Evolutionary conservation across 2,797 vertebrate genomes (phyloP).

Genomic region (Morelia viridis): DNA sequence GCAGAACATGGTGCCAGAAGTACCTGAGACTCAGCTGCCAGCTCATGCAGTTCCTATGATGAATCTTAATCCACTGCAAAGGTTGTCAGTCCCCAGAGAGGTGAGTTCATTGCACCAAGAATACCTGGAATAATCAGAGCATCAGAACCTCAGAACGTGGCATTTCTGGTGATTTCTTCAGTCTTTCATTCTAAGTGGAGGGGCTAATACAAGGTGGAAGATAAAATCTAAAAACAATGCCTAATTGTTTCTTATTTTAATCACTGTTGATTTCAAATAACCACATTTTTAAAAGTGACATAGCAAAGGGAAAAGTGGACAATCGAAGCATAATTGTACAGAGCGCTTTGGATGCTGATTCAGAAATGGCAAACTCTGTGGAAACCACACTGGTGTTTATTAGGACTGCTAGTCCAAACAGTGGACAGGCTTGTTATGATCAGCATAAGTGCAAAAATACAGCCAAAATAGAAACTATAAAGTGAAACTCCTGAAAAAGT

Average conservation of each 20-base stretch:
- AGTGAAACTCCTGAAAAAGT: not conserved
- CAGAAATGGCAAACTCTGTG: not conserved
- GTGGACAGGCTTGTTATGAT: not conserved
- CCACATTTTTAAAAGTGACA: constrained; percentile 7
- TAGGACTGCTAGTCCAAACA: not conserved
- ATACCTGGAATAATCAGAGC: not conserved
- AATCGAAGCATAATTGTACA: not conserved
- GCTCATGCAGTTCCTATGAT: constrained; percentile 71
- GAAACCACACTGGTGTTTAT: not conserved
- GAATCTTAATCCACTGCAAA: constrained; percentile 81
- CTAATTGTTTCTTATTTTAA: constrained; percentile 14
- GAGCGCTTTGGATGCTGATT: not conserved
- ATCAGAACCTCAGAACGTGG: not conserved
- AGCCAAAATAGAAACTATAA: not conserved
- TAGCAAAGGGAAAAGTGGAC: not conserved
- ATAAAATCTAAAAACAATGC: constrained; percentile 6
- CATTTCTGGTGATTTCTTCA: not conserved
- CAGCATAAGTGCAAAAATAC: not conserved
- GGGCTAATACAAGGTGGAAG: not conserved
- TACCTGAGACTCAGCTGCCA: constrained; percentile 70
- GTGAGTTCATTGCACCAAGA: constrained; percentile 69
- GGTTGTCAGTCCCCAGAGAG: constrained; percentile 80
- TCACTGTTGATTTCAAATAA: constrained; percentile 45
- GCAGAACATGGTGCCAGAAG: constrained; percentile 79
- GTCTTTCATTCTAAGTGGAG: constrained; percentile 9